These are phyloP conservation scores for Brachionus asplanchnoidis DNA, from an alignment of 1,140 invertebrate genomes.

Conservation along the genomic window DNA sequence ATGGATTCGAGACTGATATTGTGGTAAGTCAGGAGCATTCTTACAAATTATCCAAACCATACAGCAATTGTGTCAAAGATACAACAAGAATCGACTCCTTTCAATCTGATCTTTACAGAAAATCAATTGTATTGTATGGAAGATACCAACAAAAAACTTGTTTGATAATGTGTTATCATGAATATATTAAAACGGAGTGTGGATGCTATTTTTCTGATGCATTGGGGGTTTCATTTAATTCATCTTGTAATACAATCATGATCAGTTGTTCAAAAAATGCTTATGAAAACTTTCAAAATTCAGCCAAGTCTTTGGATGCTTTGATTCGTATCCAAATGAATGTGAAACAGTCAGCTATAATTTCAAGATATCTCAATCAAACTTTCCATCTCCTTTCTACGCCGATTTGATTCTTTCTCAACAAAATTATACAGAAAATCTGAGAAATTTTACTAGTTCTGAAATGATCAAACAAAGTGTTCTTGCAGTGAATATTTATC, in stretches of 20 bases:
- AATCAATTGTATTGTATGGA: background rate
- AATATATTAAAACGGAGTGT: background rate
- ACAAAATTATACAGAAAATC: too few relatives aligned
- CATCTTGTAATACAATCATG: background rate
- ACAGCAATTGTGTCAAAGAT: background rate
- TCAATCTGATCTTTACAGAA: background rate
- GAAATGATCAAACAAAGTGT: too few relatives aligned
- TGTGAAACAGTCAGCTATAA: background rate
- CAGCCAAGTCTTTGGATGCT: background rate
- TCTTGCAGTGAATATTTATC: too few relatives aligned
- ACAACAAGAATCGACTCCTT: background rate
- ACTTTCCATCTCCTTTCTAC: background rate
- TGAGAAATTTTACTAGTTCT: too few relatives aligned
- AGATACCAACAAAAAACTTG: conserved; percentile 2
- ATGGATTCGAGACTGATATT: background rate
- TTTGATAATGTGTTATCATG: background rate
- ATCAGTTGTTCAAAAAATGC: background rate
- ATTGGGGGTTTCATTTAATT: background rate
- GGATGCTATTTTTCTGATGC: background rate
- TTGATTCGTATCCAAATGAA: background rate
- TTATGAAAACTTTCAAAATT: background rate
- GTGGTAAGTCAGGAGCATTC: background rate
- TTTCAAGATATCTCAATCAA: background rate
- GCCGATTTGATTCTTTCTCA: background rate
- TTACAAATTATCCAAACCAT: background rate